Conservation (phyloP, 2,113 vertebrate genomes). For the Oncorhynchus masou region DNA sequence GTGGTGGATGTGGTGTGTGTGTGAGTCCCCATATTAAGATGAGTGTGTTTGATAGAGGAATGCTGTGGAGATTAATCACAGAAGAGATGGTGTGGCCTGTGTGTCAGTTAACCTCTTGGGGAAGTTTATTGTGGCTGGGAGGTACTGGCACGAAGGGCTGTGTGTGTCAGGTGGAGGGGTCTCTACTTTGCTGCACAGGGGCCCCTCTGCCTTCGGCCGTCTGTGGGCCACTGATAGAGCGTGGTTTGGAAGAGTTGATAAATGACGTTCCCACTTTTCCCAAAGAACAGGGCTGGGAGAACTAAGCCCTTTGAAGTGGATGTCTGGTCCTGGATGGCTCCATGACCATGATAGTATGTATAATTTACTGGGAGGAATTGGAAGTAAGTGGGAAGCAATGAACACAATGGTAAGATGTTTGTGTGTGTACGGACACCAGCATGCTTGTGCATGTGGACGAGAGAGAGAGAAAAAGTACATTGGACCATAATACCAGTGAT, state of each 20-base stretch:
- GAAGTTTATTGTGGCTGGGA: neutral
- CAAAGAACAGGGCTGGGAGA: conserved; percentile 27
- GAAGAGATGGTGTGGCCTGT: neutral
- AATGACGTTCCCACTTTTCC: conserved; percentile 19
- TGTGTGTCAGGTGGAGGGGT: neutral
- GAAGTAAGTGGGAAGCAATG: conserved; percentile 23
- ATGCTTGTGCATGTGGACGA: neutral
- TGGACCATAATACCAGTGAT: neutral
- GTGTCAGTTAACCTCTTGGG: conserved; percentile 19
- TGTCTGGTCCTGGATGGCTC: conserved; percentile 10
- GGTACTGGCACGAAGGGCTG: too few species aligned
- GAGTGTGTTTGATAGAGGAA: conserved; percentile 1
- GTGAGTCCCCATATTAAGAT: neutral
- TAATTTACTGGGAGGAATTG: conserved; percentile 9
- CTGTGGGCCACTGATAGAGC: neutral
- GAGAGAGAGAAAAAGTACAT: conserved; percentile 7
- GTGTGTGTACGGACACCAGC: too few species aligned
- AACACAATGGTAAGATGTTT: conserved; percentile 29
- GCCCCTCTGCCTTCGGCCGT: too few species aligned
- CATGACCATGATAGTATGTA: neutral
- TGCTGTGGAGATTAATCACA: neutral
- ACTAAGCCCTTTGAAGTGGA: conserved; percentile 25
- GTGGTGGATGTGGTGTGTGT: neutral
- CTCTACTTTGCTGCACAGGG: too few species aligned
- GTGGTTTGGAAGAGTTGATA: neutral